These are phyloP conservation scores for Lophius piscatorius DNA, from an alignment of 2,113 vertebrate species.

Conservation along the genomic window DNA sequence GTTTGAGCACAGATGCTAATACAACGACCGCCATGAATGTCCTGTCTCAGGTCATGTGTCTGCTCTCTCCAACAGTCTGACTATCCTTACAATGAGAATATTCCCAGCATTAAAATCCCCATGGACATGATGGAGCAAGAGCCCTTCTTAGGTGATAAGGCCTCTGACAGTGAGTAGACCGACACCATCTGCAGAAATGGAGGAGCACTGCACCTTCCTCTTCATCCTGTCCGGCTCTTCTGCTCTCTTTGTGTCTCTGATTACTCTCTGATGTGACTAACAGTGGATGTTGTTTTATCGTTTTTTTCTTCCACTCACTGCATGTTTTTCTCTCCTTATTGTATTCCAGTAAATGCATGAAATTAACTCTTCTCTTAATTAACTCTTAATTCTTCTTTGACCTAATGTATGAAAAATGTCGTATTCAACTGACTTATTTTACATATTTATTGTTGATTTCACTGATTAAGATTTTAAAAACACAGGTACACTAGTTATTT, in stretches of 20 bases:
- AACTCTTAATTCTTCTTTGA: too few relatives aligned
- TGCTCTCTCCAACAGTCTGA: slow-evolving; percentile 91
- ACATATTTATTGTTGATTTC: not conserved
- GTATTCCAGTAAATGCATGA: slow-evolving; percentile 19
- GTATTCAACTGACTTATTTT: not conserved
- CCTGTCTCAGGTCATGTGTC: slow-evolving; percentile 44
- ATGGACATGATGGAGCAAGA: slow-evolving; percentile 99
- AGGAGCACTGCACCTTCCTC: slow-evolving; percentile 11
- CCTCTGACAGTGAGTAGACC: slow-evolving; percentile 96
- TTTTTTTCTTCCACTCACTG: slow-evolving; percentile 2
- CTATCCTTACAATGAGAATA: slow-evolving; percentile 94
- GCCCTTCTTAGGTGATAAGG: slow-evolving; percentile 96
- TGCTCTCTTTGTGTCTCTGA: slow-evolving; percentile 18
- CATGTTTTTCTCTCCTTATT: slow-evolving; percentile 16
- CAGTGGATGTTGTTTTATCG: not conserved
- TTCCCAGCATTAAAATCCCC: slow-evolving; percentile 99
- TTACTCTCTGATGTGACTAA: not conserved
- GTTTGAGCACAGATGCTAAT: not conserved
- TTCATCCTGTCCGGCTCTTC: not conserved
- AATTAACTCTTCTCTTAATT: slow-evolving; percentile 4
- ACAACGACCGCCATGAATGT: too few relatives aligned
- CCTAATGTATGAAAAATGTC: too few relatives aligned
- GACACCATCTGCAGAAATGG: slow-evolving; percentile 61
- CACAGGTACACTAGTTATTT: too few relatives aligned
- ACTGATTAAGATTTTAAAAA: too few relatives aligned